These are phyloP conservation scores for Drosophila anceps DNA, from an alignment of 2,888 invertebrate species.

Conservation along the genomic window DNA sequence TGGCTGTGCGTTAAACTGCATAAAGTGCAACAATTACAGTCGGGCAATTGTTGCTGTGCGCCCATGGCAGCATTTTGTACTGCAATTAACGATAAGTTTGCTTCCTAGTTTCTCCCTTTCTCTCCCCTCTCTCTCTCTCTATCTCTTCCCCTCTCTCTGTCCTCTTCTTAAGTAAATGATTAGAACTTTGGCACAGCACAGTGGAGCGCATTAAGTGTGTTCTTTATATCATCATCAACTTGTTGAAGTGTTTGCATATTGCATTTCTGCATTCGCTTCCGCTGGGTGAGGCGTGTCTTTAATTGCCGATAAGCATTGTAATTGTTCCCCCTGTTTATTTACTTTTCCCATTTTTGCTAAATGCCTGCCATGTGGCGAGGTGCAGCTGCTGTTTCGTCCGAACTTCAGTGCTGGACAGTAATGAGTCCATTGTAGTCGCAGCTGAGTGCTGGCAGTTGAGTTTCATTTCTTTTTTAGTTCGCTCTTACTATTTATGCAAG, in stretches of 20 bases:
- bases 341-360: constrained; percentile 19
- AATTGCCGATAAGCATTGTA: constrained; percentile 69
- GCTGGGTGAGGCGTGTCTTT: constrained; percentile 49
- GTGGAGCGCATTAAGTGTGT: constrained; percentile 37
- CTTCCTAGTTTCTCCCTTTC: constrained; percentile 33
- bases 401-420: constrained; percentile 14
- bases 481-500: not conserved
- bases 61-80: constrained; percentile 50
- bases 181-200: constrained; percentile 37
- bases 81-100: constrained; percentile 63
- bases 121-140: not conserved
- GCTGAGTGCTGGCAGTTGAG: not conserved
- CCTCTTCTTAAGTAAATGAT: constrained; percentile 26
- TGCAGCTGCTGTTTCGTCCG: constrained; percentile 50
- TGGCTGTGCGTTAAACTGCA: constrained; percentile 74
- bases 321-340: constrained; percentile 67
- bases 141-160: not conserved
- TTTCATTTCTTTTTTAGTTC: not conserved
- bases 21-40: constrained; percentile 76
- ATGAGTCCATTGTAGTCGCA: constrained; percentile 21
- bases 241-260: constrained; percentile 46
- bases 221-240: constrained; percentile 28
- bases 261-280: constrained; percentile 37
- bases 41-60: constrained; percentile 53
- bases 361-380: constrained; percentile 52